Base-by-base conservation (phyloP, 2,888 invertebrate species). In the Hemistola chrysoprasaria region DNA sequence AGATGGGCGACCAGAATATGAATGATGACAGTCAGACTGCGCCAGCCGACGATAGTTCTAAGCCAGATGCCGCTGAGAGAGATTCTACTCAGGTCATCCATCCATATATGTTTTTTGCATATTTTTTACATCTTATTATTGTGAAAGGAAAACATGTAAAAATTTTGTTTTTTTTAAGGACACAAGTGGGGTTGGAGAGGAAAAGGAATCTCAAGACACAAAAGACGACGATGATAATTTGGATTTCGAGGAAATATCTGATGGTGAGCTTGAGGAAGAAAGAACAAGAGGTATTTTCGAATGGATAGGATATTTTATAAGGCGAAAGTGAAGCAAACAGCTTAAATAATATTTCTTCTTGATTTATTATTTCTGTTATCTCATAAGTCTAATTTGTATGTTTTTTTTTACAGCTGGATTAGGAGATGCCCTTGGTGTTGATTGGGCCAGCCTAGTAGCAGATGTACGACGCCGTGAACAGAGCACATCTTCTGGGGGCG, bases 381-480 rank as follows among this genome's bases (percentile, higher is more conserved):
- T 30, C 27, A 16, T 9, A 9, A 7, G 6, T 25, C 11, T 23
- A 8, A 28, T 24, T 23, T 16, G 2, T 22, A 5, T 16, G 3
- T 8, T 40, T 37, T 7, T n/a, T 48, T 56, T 62, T 68, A 8
- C 47, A 87, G 87, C 85, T 81, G 92, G 94, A 22, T 91, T 97
- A 47, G 96, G 96, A 3, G 97, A 97, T 78, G 96, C 96, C n/a
- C 82, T 98, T 16, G 97, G 97, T n/a, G 97, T 98, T 1, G 97
- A 98, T 78, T 97, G 97, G 97, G 95, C 96, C 6, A 96, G 96
- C 70, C 88, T 98, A 28, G 94, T 96, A 0, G 94, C 94, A 1
- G 95, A 96, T 77, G 94, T 95, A 3, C 90, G 92, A 22, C 76
- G 88, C 6, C 79, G 88, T 2, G 87, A 85, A 53, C 90, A 90